Percentiles rank a stretch among this genome's conserved stretches.
phyloP scores from a whole-genome alignment of 2,113 vertebrate genomes.

The Machaerirhynchus nigripectus region DNA sequence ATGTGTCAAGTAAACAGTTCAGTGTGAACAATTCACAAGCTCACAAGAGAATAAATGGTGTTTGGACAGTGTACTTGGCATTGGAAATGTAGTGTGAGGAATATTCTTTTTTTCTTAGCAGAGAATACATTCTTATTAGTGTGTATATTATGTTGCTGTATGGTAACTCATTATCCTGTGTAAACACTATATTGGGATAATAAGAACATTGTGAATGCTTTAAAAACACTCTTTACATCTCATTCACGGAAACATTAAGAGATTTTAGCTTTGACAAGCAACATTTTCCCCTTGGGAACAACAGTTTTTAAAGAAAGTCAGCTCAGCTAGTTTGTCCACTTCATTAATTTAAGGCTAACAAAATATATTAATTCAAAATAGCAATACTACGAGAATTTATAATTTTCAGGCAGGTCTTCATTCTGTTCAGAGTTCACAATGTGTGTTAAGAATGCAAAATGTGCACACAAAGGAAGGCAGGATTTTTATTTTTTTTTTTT shows the following conservation, averaged over 20 bases:
- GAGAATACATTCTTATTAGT: background rate
- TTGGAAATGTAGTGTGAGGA: background rate
- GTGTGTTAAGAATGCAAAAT: background rate
- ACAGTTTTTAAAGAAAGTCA: background rate
- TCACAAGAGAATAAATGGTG: background rate
- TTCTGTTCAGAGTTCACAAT: background rate
- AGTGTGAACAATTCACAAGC: background rate
- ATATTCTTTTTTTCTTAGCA: background rate
- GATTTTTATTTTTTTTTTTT: background rate
- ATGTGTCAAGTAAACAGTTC: background rate
- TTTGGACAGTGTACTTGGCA: background rate
- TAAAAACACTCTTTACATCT: background rate
- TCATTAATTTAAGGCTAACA: background rate
- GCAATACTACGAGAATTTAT: background rate
- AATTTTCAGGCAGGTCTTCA: conserved; percentile 20
- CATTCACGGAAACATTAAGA: background rate
- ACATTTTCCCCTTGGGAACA: background rate
- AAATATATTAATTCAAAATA: conserved; percentile 17
- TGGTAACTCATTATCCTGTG: background rate
- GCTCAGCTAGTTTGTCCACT: conserved; percentile 26
- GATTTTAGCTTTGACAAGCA: conserved; percentile 38
- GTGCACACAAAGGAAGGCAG: background rate
- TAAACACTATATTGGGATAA: background rate
- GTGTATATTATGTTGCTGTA: background rate
- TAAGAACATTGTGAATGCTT: background rate